Evolutionary conservation across 2,888 invertebrate genomes (phyloP).

Genomic region (Apamea monoglypha): DNA sequence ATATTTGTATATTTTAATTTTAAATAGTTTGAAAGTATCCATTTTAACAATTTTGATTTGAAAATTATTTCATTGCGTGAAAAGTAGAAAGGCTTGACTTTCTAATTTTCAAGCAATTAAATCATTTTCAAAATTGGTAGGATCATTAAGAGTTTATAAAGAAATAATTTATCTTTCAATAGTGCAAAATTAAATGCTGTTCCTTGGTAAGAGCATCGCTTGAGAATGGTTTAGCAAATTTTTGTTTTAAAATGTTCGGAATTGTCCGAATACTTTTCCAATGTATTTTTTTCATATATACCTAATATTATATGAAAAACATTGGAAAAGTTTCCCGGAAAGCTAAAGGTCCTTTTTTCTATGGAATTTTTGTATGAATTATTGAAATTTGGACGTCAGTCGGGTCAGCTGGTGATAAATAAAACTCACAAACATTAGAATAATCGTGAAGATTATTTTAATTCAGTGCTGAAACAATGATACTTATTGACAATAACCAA

Average conservation of each 20-base stretch:
- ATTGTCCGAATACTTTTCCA: not conserved
- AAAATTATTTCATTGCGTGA: not conserved
- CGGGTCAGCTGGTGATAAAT: not conserved
- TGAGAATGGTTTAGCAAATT: not conserved
- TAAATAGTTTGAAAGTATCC: not conserved
- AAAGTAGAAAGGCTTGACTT: too few species aligned
- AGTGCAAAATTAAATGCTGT: not conserved
- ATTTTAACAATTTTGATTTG: not conserved
- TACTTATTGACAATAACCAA: not conserved
- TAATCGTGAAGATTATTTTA: slow-evolving; percentile 1
- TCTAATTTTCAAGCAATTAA: not conserved
- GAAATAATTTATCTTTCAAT: not conserved
- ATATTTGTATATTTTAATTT: not conserved
- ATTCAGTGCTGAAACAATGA: not conserved
- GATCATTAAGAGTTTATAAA: not conserved
- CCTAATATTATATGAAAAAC: too few species aligned
- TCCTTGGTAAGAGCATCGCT: not conserved
- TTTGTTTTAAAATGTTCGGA: not conserved
- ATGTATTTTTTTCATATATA: too few species aligned
- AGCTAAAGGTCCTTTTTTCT: not conserved
- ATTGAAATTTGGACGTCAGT: not conserved
- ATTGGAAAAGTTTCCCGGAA: not conserved
- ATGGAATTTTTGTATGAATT: not conserved
- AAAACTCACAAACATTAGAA: not conserved
- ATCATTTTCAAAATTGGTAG: too few species aligned